Evolutionary conservation across 2,888 invertebrate genomes (phyloP), one percentile per base, ranked within the genome.

Genomic region (Drosophila tanythrix): DNA sequence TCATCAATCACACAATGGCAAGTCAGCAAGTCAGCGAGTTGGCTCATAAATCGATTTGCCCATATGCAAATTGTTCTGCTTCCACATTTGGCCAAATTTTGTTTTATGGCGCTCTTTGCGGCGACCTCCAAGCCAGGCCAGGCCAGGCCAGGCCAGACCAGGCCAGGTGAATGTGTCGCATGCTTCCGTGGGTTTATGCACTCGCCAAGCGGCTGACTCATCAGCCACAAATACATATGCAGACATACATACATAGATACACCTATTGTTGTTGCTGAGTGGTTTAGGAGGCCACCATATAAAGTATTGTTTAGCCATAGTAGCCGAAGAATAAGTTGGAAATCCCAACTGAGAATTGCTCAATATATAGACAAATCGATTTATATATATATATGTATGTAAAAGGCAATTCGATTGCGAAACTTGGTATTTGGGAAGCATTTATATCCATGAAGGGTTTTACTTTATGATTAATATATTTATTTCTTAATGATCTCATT

Each of bases 61-160:
- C 43, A 33, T 65, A 74, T 74, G 69, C 74, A 57, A 64, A 74
- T 60, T 35, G 2, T 48, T 21, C 33, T 66, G 65, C 72, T 76
- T 76, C 82, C 70, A 66, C 77, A 74, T 74, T 81, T 70, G 64
- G 64, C 48, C 76, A 73, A 76, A 76, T 82, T 84, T 82, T 84
- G 76, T 74, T 84, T 84, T 76, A 76, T 76, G 71, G 65, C 38
- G 38, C 62, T 70, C 59, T 70, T 75, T 65, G 36, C 40, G 58
- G 46, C 64, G 79, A 79, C 79, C 79, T 79, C 63, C 66, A 79
- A 64, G 46, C 25, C 66, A 79, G 55, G 4, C 38, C 18, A 53
- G 43, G 4, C 38, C 18, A 53, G 43, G 55, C 38, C 51, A 31
- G 21, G 58, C 21, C 43, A 55, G 55, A 38, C 36, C 56, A 36